phyloP scores from a whole-genome alignment of 2,113 vertebrate species.

The Misgurnus anguillicaudatus region DNA sequence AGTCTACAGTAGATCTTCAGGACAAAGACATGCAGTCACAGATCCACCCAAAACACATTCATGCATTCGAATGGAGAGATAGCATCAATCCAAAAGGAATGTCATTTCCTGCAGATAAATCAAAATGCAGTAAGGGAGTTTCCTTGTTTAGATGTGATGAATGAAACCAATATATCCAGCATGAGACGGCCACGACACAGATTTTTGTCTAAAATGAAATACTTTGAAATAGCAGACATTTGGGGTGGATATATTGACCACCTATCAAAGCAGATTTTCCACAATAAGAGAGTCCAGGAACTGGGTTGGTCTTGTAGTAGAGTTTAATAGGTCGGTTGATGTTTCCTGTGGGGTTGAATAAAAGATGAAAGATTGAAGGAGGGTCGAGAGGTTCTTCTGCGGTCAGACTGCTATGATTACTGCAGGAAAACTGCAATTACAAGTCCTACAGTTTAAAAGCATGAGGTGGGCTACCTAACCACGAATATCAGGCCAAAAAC shows the following conservation, averaged over 20 bases:
- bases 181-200: too few species aligned
- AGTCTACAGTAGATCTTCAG: too few species aligned
- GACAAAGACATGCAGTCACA: background rate
- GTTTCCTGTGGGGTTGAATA: conserved; percentile 24
- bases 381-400: background rate
- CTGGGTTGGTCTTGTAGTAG: background rate
- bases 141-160: background rate
- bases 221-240: background rate
- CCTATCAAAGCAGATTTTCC: background rate
- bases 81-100: background rate
- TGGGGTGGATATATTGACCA: background rate
- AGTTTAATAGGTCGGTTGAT: conserved; percentile 11
- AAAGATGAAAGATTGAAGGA: conserved; percentile 27
- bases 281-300: background rate
- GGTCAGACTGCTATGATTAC: conserved; percentile 20
- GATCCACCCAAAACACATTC: background rate
- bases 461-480: too few species aligned
- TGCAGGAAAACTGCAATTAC: conserved; percentile 18
- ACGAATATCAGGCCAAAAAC: background rate
- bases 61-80: conserved; percentile 18
- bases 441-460: background rate
- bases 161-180: conserved; percentile 10
- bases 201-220: conserved; percentile 5
- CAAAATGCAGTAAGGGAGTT: background rate
- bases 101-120: conserved; percentile 28